Evolutionary conservation across 2,888 invertebrate genomes (phyloP).

Genomic region (Achlya flavicornis): DNA sequence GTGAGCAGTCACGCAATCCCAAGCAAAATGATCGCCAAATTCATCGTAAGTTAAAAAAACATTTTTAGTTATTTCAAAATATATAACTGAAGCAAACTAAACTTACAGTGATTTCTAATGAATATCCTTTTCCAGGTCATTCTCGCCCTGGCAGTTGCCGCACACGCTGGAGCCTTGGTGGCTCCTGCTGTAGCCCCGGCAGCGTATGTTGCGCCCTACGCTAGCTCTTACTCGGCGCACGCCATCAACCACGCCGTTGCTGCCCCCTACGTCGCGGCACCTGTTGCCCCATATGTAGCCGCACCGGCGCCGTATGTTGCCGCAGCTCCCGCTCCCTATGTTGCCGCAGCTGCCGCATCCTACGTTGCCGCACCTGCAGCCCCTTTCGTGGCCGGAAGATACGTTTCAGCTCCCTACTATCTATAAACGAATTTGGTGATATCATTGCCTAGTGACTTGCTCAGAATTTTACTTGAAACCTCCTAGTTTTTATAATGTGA

Average conservation of each 20-base stretch:
- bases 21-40: slow-evolving; percentile 82
- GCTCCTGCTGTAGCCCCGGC: slow-evolving; percentile 84
- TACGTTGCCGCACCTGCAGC: slow-evolving; percentile 34
- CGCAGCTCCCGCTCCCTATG: slow-evolving; percentile 41
- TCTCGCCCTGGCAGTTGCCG: slow-evolving; percentile 62
- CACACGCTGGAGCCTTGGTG: slow-evolving; percentile 81
- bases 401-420: slow-evolving; percentile 64
- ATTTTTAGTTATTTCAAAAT: not conserved
- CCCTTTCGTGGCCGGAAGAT: slow-evolving; percentile 47
- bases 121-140: slow-evolving; percentile 59
- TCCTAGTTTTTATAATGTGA: slow-evolving; percentile 41
- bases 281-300: slow-evolving; percentile 33
- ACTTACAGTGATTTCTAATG: not conserved
- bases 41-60: slow-evolving; percentile 65
- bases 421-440: slow-evolving; percentile 75
- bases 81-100: not conserved
- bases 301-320: slow-evolving; percentile 42
- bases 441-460: slow-evolving; percentile 80
- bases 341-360: slow-evolving; percentile 38
- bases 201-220: slow-evolving; percentile 88
- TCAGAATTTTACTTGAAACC: slow-evolving; percentile 47
- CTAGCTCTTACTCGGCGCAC: slow-evolving; percentile 90
- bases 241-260: slow-evolving; percentile 90
- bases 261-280: slow-evolving; percentile 51
- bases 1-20: slow-evolving; percentile 75